Conservation (phyloP, 2,113 vertebrate species). For the Puntigrus tetrazona region DNA sequence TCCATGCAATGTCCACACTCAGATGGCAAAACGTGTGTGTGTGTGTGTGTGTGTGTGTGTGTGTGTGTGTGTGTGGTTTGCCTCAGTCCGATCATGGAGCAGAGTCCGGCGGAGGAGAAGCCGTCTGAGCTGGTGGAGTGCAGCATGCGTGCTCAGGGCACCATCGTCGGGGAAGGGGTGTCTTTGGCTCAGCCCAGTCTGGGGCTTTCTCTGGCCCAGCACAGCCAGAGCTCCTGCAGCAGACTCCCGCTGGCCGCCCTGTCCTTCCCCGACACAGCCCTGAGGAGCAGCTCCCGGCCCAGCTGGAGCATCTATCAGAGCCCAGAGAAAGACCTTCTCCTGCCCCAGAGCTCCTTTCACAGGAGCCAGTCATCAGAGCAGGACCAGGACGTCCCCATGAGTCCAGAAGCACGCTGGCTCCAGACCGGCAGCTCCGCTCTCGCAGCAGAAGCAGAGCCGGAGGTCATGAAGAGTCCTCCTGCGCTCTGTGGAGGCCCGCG, state of each 20-base stretch:
- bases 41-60: no score
- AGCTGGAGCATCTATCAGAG: conserved; percentile 63
- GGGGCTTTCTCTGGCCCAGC: conserved; percentile 26
- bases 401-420: conserved; percentile 25
- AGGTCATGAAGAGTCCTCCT: conserved; percentile 25
- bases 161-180: conserved; percentile 65
- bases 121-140: not conserved
- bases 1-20: no score
- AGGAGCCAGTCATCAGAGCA: not conserved
- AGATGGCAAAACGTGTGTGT: no score
- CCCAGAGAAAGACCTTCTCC: conserved; percentile 46
- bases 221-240: conserved; percentile 37
- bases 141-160: conserved; percentile 45
- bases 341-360: conserved; percentile 40
- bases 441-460: not conserved
- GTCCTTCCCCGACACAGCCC: conserved; percentile 59
- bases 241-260: conserved; percentile 50
- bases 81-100: conserved; percentile 78
- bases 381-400: conserved; percentile 18
- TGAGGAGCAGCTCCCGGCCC: not conserved
- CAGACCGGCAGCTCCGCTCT: not conserved
- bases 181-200: conserved; percentile 48
- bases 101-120: conserved; percentile 59
- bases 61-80: not conserved
- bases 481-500: not conserved